A percentile compares a stretch with the other conserved stretches of the same genome.
phyloP scores from a whole-genome alignment of 37 sponge, comb jelly and placozoan species.

The Haliclona indistincta region DNA sequence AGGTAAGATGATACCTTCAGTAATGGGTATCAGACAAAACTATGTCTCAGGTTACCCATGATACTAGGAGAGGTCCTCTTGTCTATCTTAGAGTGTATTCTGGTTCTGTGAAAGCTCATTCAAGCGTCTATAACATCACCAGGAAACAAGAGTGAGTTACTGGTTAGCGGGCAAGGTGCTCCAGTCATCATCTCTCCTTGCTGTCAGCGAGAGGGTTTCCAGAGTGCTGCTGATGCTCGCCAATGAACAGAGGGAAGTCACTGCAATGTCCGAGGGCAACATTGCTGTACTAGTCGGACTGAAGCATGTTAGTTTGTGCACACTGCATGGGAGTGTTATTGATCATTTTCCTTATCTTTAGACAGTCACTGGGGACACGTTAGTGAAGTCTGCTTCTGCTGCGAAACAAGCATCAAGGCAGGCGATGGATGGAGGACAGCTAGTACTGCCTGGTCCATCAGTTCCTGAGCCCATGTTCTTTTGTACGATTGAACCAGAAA shows the following conservation, averaged over 20 bases:
- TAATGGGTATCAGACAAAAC: neutral
- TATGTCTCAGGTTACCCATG: slow-evolving; percentile 58
- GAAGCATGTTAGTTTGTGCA: slow-evolving; percentile 66
- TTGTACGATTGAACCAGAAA: slow-evolving; percentile 85
- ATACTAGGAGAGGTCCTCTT: slow-evolving; percentile 71
- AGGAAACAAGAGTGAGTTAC: slow-evolving; percentile 31
- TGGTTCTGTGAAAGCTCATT: slow-evolving; percentile 60
- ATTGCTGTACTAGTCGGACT: slow-evolving; percentile 88
- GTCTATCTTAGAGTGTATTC: slow-evolving; percentile 84
- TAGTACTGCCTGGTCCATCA: slow-evolving; percentile 17
- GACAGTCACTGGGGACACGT: slow-evolving; percentile 77
- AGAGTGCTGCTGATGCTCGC: slow-evolving; percentile 69
- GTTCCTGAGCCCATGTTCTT: slow-evolving; percentile 93
- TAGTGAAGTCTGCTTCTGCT: slow-evolving; percentile 50
- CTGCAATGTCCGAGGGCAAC: slow-evolving; percentile 59
- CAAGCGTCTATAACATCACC: slow-evolving; percentile 64
- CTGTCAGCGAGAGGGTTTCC: slow-evolving; percentile 62
- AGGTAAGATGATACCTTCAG: slow-evolving; percentile 26
- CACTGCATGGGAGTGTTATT: neutral
- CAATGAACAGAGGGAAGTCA: slow-evolving; percentile 75
- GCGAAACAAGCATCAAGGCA: slow-evolving; percentile 16
- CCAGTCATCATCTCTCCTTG: neutral
- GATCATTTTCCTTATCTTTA: slow-evolving; percentile 8
- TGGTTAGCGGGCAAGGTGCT: neutral
- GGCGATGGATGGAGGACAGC: neutral